phyloP scores from a whole-genome alignment of 1,140 invertebrate species.

The Bombus sylvicola region DNA sequence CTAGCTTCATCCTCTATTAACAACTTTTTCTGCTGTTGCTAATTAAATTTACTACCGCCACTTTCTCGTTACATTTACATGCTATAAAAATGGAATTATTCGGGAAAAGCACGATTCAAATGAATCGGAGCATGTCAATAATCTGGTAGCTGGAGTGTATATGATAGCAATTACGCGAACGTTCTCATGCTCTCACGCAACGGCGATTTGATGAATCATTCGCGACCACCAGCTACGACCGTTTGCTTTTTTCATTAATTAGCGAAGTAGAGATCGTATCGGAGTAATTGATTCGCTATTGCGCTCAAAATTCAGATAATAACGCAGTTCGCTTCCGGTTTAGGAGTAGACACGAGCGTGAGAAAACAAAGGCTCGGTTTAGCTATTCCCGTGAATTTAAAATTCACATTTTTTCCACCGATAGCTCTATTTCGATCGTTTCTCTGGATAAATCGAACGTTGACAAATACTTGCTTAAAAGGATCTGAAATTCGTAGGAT shows the following conservation, averaged over 20 bases:
- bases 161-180: neutral
- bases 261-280: neutral
- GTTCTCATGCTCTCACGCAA: no score
- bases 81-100: no score
- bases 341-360: neutral
- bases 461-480: neutral
- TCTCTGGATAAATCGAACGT: neutral
- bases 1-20: no score
- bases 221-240: no score
- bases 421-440: no score
- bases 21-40: no score
- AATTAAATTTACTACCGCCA: no score
- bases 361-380: neutral
- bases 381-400: neutral
- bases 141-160: neutral
- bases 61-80: neutral
- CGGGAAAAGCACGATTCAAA: no score
- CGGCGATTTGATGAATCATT: no score
- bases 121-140: neutral
- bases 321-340: neutral
- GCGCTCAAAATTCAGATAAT: neutral
- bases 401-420: neutral
- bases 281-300: slow-evolving; percentile 40
- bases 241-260: slow-evolving; percentile 36
- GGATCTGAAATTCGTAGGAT: no score